Evolutionary conservation across 2,888 invertebrate species (phyloP), one percentile per base, ranked within the genome.

Genomic region (Zele albiditarsus): DNA sequence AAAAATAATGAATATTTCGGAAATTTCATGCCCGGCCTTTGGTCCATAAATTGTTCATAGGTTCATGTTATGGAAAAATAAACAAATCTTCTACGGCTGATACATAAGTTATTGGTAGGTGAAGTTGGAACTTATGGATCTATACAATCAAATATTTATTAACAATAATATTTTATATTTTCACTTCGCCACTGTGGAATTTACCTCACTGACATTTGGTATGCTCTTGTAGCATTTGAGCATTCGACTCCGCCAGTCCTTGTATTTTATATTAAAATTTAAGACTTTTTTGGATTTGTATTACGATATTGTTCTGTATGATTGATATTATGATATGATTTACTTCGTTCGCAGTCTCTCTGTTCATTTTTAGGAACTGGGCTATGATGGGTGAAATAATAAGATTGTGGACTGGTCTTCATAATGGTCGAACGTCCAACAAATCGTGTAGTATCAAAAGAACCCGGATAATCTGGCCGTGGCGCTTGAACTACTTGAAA

Each of bases 241-340:
- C 20, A 23, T 20, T 4, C 4, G 3, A 20, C 5, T 53, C 53
- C n/a, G 4, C n/a, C 3, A 2, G 46, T 46, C n/a, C n/a, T n/a
- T n/a, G 3, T 4, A 46, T 46, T 3, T n/a, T 46, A 5, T 46
- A 14, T 46, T 3, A n/a, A n/a, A 14, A 33, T 46, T 80, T 84
- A 86, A 58, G 84, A 83, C 69, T 84, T 85, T 69, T 84, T 81
- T 5, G 84, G 83, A 66, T 86, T 86, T 23, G 82, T 80, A 62
- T 84, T 80, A 74, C 85, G 83, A 80, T 83, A 84, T 70, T 81
- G 79, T 5, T 84, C 76, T n/a, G 75, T 65, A 75, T 85, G 92
- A 86, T 93, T 91, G 65, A 94, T 90, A 84, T 93, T 93, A 79
- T 93, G 93, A 77, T 93, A 93, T 0, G 93, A 92, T 78, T 92